Base-by-base conservation (phyloP, 2,797 vertebrate species). In the Echeneis naucrates region DNA sequence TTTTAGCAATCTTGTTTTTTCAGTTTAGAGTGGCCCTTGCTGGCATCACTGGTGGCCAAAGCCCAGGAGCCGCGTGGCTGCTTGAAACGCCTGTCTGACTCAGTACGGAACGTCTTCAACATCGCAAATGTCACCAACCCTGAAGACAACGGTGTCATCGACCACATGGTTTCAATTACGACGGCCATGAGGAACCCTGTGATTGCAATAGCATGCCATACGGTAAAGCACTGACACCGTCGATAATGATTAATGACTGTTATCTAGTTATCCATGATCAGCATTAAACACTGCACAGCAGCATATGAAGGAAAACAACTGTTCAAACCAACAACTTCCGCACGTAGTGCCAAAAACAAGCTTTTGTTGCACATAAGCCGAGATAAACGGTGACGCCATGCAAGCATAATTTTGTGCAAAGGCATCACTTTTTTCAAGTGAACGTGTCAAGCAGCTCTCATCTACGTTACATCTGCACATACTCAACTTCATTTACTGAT, bases 111-210 rank as follows among this genome's bases (percentile, higher is more conserved):
- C 8, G n/a, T 93, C 17, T 87, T 99, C 72, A 87, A 86, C 17
- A 93, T 97, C 8, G 94, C 92, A 2, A 91, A 95, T 0, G 89
- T 93, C 78, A 95, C 82, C 0, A 94, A 96, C 65, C 96, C 95
- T 0, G 93, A 95, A 71, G 96, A 97, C 1, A 94, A 96, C 0
- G 97, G 98, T 0, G 96, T 93, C 4, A 92, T 99, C 1, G 95
- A 99, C 87, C 96, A 98, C 88, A 96, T 99, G 96, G 98, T 99
- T 72, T 93, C 92, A 53, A 88, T 97, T 77, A 99, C 98, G 2
- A 98, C 98, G 0, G 93, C 95, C 26, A 83, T 98, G 68, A 91
- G 92, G 81, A 97, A 97, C 75, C 97, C 97, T 0, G 95, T 96
- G 3, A 84, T 99, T 4, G 95, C 96, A 0, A 74, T 95, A 13